phyloP scores from a whole-genome alignment of 2,888 invertebrate genomes.

The Temnothorax unifasciatus region DNA sequence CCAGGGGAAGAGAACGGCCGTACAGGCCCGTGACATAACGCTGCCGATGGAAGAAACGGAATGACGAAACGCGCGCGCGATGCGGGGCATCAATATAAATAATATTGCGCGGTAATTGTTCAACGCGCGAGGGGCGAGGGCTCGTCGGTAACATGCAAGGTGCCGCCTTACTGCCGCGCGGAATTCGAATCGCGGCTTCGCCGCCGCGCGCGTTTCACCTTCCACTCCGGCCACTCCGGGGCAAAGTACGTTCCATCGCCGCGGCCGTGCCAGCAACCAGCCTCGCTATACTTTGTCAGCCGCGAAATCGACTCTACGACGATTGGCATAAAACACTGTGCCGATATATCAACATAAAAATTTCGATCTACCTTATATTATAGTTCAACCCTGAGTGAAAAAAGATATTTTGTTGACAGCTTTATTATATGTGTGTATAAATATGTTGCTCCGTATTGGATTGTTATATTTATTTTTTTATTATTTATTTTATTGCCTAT shows the following conservation, averaged over 20 bases:
- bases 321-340: not conserved
- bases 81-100: slow-evolving; percentile 75
- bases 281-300: not conserved
- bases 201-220: slow-evolving; percentile 16
- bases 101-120: slow-evolving; percentile 76
- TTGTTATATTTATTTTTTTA: not conserved
- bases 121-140: slow-evolving; percentile 40
- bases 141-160: slow-evolving; percentile 67
- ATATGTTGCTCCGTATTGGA: not conserved
- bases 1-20: not conserved
- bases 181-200: slow-evolving; percentile 60
- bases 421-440: not conserved
- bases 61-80: slow-evolving; percentile 63
- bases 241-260: not conserved
- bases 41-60: slow-evolving; percentile 45
- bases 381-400: not conserved
- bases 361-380: not conserved
- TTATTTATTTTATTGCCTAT: not conserved
- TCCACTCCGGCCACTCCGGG: slow-evolving; percentile 21
- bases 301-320: not conserved
- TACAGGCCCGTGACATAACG: slow-evolving; percentile 37
- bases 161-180: slow-evolving; percentile 64
- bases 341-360: not conserved
- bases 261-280: not conserved
- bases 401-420: not conserved